Conservation (phyloP, 2,888 invertebrate genomes). For the Perdita meconis region DNA sequence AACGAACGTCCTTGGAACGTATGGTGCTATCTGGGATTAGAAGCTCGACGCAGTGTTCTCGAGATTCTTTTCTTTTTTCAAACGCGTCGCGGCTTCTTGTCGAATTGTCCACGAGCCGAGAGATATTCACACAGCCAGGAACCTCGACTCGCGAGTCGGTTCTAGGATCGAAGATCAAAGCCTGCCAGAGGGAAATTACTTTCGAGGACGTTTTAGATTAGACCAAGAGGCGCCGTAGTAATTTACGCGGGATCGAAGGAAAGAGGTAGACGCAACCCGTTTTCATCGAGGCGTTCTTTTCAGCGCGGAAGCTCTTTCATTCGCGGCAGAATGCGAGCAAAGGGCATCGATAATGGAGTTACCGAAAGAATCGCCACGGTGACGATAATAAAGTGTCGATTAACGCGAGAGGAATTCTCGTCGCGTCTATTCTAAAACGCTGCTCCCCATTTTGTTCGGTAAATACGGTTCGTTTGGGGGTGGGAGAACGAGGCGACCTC, state of each 20-base stretch:
- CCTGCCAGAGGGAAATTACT: slow-evolving; percentile 13
- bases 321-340: slow-evolving; percentile 48
- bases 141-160: background rate
- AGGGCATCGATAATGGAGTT: slow-evolving; percentile 65
- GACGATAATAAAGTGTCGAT: slow-evolving; percentile 65
- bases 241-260: slow-evolving; percentile 53
- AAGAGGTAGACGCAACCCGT: slow-evolving; percentile 19
- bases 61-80: too few species aligned
- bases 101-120: background rate
- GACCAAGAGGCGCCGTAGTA: slow-evolving; percentile 36
- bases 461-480: background rate
- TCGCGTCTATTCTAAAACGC: background rate
- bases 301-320: slow-evolving; percentile 51
- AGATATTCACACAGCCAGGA: background rate
- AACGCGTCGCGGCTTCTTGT: background rate
- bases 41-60: background rate
- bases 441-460: background rate
- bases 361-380: slow-evolving; percentile 59
- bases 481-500: too few species aligned
- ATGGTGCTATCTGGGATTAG: too few species aligned
- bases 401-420: slow-evolving; percentile 43
- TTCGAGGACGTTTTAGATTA: slow-evolving; percentile 43
- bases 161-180: slow-evolving; percentile 9
- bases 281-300: slow-evolving; percentile 43
- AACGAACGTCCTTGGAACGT: too few species aligned